These are phyloP conservation scores for Drosophila erecta DNA, from an alignment of 1,140 invertebrate species.

Conservation along the genomic window DNA sequence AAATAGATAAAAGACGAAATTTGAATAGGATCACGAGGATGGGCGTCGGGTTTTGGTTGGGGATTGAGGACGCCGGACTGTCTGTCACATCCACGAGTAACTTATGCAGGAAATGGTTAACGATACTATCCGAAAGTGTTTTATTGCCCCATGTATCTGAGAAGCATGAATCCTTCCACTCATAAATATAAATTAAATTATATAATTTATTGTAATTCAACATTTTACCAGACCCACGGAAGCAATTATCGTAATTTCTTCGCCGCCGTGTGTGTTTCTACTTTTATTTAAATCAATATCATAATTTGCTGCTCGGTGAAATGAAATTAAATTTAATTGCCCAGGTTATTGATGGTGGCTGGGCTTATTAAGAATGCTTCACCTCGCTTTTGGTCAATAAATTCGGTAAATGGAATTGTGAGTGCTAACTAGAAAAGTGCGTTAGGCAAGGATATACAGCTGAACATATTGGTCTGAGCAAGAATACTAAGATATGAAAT, in stretches of 20 bases:
- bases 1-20: slow-evolving; percentile 77
- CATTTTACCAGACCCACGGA: slow-evolving; percentile 60
- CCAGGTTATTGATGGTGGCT: slow-evolving; percentile 41
- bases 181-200: slow-evolving; percentile 81
- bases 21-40: slow-evolving; percentile 61
- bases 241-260: slow-evolving; percentile 76
- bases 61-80: slow-evolving; percentile 49
- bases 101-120: slow-evolving; percentile 68
- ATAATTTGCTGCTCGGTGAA: slow-evolving; percentile 36
- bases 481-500: background rate
- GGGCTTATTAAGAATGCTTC: slow-evolving; percentile 41
- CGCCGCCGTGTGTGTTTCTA: slow-evolving; percentile 15
- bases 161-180: slow-evolving; percentile 20
- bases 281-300: slow-evolving; percentile 69
- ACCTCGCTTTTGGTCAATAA: slow-evolving; percentile 18
- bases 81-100: slow-evolving; percentile 53
- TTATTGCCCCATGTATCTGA: slow-evolving; percentile 49
- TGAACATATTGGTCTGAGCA: too few relatives aligned
- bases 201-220: slow-evolving; percentile 77
- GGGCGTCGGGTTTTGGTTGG: background rate
- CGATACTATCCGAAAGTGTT: slow-evolving; percentile 62
- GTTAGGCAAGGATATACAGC: background rate
- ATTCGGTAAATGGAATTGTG: background rate
- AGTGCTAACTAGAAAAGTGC: background rate
- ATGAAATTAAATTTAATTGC: slow-evolving; percentile 66